Evolutionary conservation across 2,797 vertebrate species (phyloP).

Genomic region (Hypotaenidia okinawae): DNA sequence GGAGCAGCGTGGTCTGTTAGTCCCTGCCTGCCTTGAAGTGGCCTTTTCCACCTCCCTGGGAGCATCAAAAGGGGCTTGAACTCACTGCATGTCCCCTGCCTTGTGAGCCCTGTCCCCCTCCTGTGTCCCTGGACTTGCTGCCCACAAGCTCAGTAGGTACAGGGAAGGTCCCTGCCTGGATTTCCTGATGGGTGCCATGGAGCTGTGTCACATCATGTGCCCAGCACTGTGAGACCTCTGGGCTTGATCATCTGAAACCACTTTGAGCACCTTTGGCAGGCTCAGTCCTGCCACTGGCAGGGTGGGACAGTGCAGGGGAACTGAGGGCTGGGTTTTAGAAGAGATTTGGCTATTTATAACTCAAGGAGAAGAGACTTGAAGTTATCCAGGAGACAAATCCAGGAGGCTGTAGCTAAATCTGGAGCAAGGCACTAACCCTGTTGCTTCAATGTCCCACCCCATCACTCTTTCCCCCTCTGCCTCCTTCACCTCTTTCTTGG

Average conservation of each 20-base stretch:
- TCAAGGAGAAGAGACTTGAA: neutral
- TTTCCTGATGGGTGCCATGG: neutral
- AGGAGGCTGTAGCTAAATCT: neutral
- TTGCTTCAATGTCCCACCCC: neutral
- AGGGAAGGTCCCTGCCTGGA: neutral
- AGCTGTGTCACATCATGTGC: neutral
- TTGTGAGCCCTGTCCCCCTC: rapidly evolving
- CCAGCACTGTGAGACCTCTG: neutral
- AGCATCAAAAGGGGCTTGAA: neutral
- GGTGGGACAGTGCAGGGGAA: neutral
- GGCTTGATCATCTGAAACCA: neutral
- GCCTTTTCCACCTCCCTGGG: neutral
- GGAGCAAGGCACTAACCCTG: neutral
- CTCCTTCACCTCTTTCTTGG: neutral
- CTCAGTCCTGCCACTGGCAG: neutral
- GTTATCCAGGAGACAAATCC: neutral
- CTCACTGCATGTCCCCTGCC: neutral
- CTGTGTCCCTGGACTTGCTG: rapidly evolving
- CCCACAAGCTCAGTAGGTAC: neutral
- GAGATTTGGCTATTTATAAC: neutral
- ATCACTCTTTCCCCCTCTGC: neutral
- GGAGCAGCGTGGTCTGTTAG: neutral
- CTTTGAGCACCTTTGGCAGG: neutral
- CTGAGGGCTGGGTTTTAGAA: neutral
- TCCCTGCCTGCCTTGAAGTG: neutral